Percentiles rank a stretch among this genome's conserved stretches.
These are phyloP conservation scores for Streblospio benedicti DNA, from an alignment of 1,140 invertebrate genomes.

Conservation along the genomic window DNA sequence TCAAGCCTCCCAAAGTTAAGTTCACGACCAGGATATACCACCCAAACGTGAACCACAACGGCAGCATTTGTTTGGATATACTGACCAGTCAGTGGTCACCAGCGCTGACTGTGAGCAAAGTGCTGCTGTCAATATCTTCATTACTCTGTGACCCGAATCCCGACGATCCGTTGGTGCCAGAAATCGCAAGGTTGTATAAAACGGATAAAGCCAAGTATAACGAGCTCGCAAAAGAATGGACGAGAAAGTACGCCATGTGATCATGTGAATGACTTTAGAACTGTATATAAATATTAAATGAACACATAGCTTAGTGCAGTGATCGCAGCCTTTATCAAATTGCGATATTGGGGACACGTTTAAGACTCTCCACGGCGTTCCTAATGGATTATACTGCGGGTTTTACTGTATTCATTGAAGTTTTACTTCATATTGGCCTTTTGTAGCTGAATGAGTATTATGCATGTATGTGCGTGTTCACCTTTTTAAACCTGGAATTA, in stretches of 20 bases:
- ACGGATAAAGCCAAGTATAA: conserved; percentile 82
- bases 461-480: no score
- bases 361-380: no score
- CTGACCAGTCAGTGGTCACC: conserved; percentile 98
- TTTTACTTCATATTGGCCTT: no score
- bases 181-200: conserved; percentile 99
- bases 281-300: no score
- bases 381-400: no score
- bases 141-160: conserved; percentile 97
- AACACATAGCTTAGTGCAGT: no score
- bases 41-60: conserved; percentile 99
- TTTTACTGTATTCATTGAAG: no score
- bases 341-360: no score
- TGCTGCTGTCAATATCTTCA: conserved; percentile 97
- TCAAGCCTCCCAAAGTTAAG: conserved; percentile 96
- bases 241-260: conserved; percentile 97
- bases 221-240: conserved; percentile 93
- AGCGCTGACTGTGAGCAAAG: conserved; percentile 98
- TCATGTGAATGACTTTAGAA: no score
- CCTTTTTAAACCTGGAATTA: no score
- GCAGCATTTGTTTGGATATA: conserved; percentile 99
- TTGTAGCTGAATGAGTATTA: no score
- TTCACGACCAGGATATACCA: conserved; percentile 99
- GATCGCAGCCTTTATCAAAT: no score
- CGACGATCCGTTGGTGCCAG: conserved; percentile 95